Evolutionary conservation across 2,113 vertebrate genomes (phyloP), one percentile per base, ranked within the genome.

Genomic region (Potamarius usumacintae): DNA sequence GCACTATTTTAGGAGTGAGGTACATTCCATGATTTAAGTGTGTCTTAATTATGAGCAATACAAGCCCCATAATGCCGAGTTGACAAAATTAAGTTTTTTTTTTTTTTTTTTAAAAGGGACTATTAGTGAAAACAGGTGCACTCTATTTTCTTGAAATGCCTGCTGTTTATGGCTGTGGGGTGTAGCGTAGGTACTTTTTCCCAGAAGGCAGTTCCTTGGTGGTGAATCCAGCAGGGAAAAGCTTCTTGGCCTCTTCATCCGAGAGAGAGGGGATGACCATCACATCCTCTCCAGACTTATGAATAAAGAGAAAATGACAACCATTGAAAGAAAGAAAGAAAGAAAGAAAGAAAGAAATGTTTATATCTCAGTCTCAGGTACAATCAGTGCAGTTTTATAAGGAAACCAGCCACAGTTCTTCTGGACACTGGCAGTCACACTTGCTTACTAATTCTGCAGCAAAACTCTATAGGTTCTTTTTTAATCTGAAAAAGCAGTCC

Each of bases 141-240:
- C 48, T 1, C 1, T 34, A 15, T 10, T 74, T 2, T 18, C 30
- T 15, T n/a, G 5, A n/a, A 53, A 25, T 57, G n/a, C 8, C 55
- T 4, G 10, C 11, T 65, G 62, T 82, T 95, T 93, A 96, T 0
- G 95, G 96, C 87, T 98, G 96, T 0, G 96, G 94, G 0, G 98
- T 99, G 90, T 96, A 99, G 71, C 98, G 97, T 89, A 99, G 93
- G 93, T 99, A 99, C 52, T 96, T 97, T 93, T 98, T 99, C 92
- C 97, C 97, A 0, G 98, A 99, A 0, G 98, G 98, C 55, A 99
- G 89, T 18, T 97, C 96, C 93, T 97, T 97, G 0, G 96, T 97
- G 88, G 94, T 96, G 89, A 99, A 91, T 52, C 97, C 98, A 77
- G 95, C 95, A 25, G 97, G 96, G 92, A 99, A 99, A 9, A 98